Base-by-base conservation (phyloP, 2,797 vertebrate genomes). In the Synanceia verrucosa region DNA sequence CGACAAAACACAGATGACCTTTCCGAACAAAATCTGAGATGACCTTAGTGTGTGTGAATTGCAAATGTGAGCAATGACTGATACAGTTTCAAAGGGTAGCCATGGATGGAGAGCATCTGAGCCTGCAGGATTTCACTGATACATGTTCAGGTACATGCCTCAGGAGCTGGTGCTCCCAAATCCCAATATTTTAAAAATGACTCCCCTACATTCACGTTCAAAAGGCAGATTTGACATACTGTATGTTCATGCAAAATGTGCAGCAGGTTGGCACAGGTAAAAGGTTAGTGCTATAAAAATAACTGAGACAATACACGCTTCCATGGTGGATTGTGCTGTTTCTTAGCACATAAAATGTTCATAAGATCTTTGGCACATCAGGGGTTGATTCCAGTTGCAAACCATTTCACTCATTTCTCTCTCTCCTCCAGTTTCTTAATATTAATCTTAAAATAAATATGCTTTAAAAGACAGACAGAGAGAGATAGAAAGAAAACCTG, bases 1-100 rank as follows among this genome's bases (percentile, higher is more conserved):
- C 6, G 5, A 74, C 59, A 74, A 70, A 82, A 84, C 52, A 55
- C 50, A 21, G 73, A 72, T 86, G 84, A 86, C 82, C 82, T 87
- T 86, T 87, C 14, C 2, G 5, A 55, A 55, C 55, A 73, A 70
- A 36, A 80, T 60, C 29, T 2, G 19, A 67, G 74, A 78, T 79
- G 84, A 83, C 73, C 79, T 86, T 57, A 69, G 62, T 23, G 39
- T 11, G 11, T 12, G 23, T n/a, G n/a, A n/a, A 65, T 78, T 77
- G 80, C 65, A 81, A 85, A 81, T 83, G 65, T 28, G 48, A 64
- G 28, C 26, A 24, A 23, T 57, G 56, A 58, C 50, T 79, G 79
- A 78, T 63, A 60, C 61, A 31, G 28, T 73, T 76, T 51, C 44
- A 65, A 78, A 82, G 70, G 65, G 31, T 28, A 48, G 57, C 19